Conservation (phyloP, 35 echinoderm and acorn worm genomes). For the Acanthaster planci region DNA sequence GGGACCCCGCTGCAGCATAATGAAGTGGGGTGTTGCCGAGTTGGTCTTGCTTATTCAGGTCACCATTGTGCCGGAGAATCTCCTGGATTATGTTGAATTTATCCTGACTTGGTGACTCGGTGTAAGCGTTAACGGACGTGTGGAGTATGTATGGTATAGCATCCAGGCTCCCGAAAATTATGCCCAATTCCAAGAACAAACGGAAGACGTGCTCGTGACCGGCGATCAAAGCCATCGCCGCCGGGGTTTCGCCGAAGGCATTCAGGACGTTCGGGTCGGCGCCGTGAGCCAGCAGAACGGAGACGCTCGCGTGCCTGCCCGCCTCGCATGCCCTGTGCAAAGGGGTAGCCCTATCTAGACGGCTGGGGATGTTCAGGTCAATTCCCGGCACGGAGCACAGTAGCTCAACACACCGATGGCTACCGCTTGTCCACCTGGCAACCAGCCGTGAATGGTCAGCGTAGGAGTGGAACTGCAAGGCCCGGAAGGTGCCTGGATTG, state of each 20-base stretch:
- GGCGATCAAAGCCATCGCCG: constrained; percentile 1
- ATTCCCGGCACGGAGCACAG: not conserved
- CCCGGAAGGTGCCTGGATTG: not conserved
- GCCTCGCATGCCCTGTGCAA: constrained; percentile 6
- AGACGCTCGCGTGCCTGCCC: not conserved
- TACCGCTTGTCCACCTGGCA: not conserved
- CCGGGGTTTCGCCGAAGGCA: not conserved
- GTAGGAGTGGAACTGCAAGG: constrained; percentile 12
- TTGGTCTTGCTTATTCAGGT: constrained; percentile 18
- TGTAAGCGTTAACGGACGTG: not conserved
- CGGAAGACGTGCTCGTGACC: constrained; percentile 9
- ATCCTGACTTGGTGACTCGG: not conserved
- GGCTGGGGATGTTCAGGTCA: constrained; percentile 1
- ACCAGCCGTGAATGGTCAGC: not conserved
- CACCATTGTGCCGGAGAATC: not conserved
- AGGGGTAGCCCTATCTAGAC: not conserved
- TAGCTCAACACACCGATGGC: not conserved
- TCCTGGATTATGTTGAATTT: constrained; percentile 1
- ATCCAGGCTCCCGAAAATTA: not conserved
- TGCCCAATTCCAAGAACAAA: not conserved
- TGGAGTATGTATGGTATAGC: constrained; percentile 14
- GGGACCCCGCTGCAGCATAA: not conserved
- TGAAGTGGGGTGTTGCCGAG: not conserved
- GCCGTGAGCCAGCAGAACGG: not conserved
- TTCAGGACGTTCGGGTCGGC: constrained; percentile 18